Conservation (phyloP, 2,113 vertebrate genomes). For the Phodopus roborovskii region DNA sequence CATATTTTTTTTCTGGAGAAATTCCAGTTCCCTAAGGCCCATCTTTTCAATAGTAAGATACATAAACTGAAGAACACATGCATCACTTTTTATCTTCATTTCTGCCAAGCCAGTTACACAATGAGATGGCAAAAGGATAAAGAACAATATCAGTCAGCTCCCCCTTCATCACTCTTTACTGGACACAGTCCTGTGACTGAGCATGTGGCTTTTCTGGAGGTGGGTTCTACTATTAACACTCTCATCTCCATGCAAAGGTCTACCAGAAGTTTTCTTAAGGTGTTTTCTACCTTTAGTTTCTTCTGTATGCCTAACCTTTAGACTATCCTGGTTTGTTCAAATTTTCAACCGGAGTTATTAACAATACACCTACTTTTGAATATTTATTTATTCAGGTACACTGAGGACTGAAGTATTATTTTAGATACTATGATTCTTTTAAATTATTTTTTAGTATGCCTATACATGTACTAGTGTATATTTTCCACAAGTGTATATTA, state of each 20-base stretch:
- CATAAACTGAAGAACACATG: background rate
- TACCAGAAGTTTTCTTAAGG: constrained; percentile 13
- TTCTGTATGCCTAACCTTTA: constrained; percentile 17
- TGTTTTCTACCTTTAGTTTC: constrained; percentile 1
- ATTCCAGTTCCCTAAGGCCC: background rate
- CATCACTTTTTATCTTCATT: background rate
- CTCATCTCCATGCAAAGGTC: background rate
- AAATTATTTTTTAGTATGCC: constrained; percentile 11
- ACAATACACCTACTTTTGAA: constrained; percentile 6
- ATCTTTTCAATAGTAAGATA: background rate
- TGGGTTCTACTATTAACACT: background rate
- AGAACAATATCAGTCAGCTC: background rate
- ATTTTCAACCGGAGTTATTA: background rate
- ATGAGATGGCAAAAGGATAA: background rate
- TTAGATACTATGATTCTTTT: constrained; percentile 7
- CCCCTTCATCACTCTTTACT: background rate
- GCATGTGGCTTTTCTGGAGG: background rate
- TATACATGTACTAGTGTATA: background rate
- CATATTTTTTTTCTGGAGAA: background rate
- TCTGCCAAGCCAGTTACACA: background rate
- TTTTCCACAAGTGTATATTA: background rate
- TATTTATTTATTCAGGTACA: background rate
- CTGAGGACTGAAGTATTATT: constrained; percentile 4
- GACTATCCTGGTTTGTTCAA: background rate
- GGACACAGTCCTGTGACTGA: background rate